Evolutionary conservation across 64 coral and sea anemone genomes (phyloP), one percentile per base, ranked within the genome.

Genomic region (Stichodactyla helianthus): DNA sequence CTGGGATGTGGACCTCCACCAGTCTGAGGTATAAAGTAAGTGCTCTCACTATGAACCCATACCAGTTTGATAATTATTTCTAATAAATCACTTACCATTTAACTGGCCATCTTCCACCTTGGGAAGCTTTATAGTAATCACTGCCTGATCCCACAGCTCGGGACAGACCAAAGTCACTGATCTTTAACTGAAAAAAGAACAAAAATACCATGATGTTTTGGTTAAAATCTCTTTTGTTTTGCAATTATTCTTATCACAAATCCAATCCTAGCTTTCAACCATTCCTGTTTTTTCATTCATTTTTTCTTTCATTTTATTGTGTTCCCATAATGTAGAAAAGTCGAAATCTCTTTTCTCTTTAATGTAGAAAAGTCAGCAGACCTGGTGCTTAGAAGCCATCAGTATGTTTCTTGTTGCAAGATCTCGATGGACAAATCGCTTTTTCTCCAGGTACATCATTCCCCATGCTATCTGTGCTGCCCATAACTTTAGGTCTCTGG

Each of bases 381-480:
- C 96, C 90, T 98, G 96, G 52, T 89, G 89, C 59, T 95, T 98
- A 22, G 87, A 90, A 58, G 93, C 78, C 93, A 98, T 92, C 79
- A 98, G 88, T 25, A 98, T 98, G 65, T 98, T 98, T 83, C 96
- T 98, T 10, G 96, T 98, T 11, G 96, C 96, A n/a, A 98, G 79
- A 87, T 98, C 96, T 84, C 96, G 89, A 82, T 98, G 96, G 11
- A 98, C 96, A 59, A 98, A 98, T 1, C 96, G 87, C 58, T 98
- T 98, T 65, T 98, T 94, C 81, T 98, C 96, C 14, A 98, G 96
- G 86, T 98, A 98, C 90, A 88, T 98, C 96, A 98, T 98, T 26
- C 96, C 96, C 96, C 96, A 98, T 20, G 96, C 96, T 89, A 98
- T 98, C 57, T 98, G 96, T 35, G 96, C 93, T 53, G 96, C 96